Evolutionary conservation across 1,140 invertebrate species (phyloP), one percentile per base, ranked within the genome.

Genomic region (Rhopalosiphum padi): DNA sequence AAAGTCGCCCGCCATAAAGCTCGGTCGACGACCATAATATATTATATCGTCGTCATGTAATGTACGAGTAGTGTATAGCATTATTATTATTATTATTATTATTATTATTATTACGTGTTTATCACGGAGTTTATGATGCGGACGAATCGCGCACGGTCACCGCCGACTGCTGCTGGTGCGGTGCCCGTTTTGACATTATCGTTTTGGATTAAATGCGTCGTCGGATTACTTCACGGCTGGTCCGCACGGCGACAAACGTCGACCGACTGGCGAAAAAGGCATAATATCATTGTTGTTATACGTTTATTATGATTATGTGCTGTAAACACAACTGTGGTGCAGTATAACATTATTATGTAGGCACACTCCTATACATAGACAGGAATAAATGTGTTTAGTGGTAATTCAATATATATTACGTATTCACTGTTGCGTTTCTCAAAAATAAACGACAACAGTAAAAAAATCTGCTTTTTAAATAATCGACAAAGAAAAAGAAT

Each of bases 91-190:
- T 25, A 89, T 30, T 89, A 89, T 87, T 87, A 87, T 87, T 89
- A n/a, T n/a, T n/a, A 53, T 88, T 51, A 37, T 55, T 88, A 88
- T 53, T 88, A 43, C n/a, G 37, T 55, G 82, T 93, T 93, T 93
- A 82, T 93, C 82, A 86, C 91, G 91, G 35, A 15, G 82, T 93
- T 93, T 86, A 93, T 55, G 91, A 55, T 25, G 91, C 91, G 35
- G 5, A 85, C 68, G 91, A 82, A 35, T 82, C 43, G 90, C 41
- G 51, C 88, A 53, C 87, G 87, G 51, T 51, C 87, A 35, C 5
- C 48, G 22, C 11, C 83, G 60, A 68, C 60, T 30, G 60, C 60
- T 68, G 60, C 60, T 53, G 53, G 53, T 53, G 9, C 53, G 22
- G 53, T 53, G 53, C 53, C 53, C 30, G 60, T 51, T 48, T 51